Evolutionary conservation across 1,140 invertebrate species (phyloP).

Genomic region (Caenorhabditis remanei): DNA sequence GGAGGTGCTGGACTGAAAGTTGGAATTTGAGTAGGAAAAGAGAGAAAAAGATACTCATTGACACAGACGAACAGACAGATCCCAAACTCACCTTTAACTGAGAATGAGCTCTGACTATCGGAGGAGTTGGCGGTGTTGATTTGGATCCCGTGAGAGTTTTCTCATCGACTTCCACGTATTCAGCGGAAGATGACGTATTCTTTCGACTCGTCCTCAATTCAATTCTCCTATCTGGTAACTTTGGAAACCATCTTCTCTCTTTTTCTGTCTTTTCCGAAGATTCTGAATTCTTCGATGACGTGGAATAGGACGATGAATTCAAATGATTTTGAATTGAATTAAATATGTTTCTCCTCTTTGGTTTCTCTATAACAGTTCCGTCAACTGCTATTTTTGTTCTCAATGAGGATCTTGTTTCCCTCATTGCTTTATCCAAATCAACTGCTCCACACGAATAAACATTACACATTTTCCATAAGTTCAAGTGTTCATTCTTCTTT

Average conservation of each 20-base stretch:
- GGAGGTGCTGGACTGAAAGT: neutral
- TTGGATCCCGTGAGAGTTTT: neutral
- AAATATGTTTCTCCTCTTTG: constrained; percentile 16
- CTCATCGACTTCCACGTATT: neutral
- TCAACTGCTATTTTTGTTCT: constrained; percentile 41
- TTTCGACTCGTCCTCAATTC: constrained; percentile 20
- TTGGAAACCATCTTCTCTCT: constrained; percentile 26
- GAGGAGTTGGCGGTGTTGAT: neutral
- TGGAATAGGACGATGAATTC: neutral
- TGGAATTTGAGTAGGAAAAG: neutral
- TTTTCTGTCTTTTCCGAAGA: neutral
- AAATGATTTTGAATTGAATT: constrained; percentile 30
- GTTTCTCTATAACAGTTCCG: constrained; percentile 24
- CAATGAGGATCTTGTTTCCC: constrained; percentile 29
- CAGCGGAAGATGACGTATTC: neutral
- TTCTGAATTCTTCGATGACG: neutral
- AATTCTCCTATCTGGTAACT: neutral
- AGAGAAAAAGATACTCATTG: neutral
- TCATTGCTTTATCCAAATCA: constrained; percentile 36
- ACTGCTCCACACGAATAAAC: constrained; percentile 26
- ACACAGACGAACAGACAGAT: neutral
- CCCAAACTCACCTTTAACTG: neutral
- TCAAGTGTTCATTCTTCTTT: constrained; percentile 35
- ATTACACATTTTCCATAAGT: constrained; percentile 42
- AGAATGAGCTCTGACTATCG: constrained; percentile 6